Conservation (phyloP, 2,888 invertebrate genomes). For the Drosophila rellima region DNA sequence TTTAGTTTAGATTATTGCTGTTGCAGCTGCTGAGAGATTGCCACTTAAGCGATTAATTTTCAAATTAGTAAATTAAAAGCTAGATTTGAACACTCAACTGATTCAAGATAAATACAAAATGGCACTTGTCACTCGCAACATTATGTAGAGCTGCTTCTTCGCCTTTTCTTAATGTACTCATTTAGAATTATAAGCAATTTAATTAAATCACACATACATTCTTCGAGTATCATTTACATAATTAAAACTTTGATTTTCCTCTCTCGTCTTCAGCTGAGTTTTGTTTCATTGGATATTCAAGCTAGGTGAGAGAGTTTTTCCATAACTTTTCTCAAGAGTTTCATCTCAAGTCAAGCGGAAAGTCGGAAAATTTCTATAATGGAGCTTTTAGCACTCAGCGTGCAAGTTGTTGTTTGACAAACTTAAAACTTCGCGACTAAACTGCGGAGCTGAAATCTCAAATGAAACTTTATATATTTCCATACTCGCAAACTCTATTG, state of each 20-base stretch:
- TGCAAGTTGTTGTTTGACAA: constrained; percentile 19
- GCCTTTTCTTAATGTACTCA: background rate
- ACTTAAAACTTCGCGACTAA: constrained; percentile 14
- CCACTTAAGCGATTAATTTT: background rate
- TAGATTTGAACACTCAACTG: background rate
- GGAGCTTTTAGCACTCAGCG: constrained; percentile 15
- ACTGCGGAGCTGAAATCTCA: constrained; percentile 5
- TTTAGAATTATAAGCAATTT: constrained; percentile 2
- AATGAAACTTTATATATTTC: constrained; percentile 14
- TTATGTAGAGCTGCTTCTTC: background rate
- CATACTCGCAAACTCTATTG: constrained; percentile 16
- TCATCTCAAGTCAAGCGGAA: constrained; percentile 16
- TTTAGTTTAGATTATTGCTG: background rate
- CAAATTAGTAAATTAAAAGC: constrained; percentile 3
- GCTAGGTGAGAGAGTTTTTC: background rate
- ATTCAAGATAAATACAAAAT: background rate
- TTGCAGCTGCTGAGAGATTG: constrained; percentile 4
- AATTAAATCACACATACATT: background rate
- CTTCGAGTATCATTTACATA: constrained; percentile 17
- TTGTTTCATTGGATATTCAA: constrained; percentile 6
- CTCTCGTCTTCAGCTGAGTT: background rate
- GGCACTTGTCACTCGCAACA: constrained; percentile 3
- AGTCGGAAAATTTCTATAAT: constrained; percentile 9
- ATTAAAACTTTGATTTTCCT: constrained; percentile 18
- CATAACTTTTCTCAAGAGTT: constrained; percentile 10